Percentiles rank a stretch among this genome's conserved stretches.
phyloP scores from a whole-genome alignment of 2,888 invertebrate genomes.

The Melanostoma mellinum region DNA sequence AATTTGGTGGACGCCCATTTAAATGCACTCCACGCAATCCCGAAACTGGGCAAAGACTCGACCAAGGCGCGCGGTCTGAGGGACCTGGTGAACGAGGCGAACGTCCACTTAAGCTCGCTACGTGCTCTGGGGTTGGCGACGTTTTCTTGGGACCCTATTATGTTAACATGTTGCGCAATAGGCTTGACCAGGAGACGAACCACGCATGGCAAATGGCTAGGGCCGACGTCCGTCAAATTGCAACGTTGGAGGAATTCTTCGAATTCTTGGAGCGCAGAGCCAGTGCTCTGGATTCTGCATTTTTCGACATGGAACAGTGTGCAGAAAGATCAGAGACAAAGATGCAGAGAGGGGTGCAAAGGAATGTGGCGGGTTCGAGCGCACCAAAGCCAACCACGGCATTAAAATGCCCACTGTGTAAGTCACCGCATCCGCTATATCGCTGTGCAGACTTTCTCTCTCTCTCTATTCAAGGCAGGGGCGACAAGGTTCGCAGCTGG shows the following conservation, averaged over 20 bases:
- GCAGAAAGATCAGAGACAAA: no score
- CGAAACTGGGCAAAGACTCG: no score
- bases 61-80: neutral
- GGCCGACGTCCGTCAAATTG: slow-evolving; percentile 13
- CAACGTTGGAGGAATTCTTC: slow-evolving; percentile 4
- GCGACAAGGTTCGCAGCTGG: neutral
- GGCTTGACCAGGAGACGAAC: slow-evolving; percentile 30
- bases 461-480: neutral
- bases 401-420: slow-evolving; percentile 5
- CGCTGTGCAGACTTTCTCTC: slow-evolving; percentile 19
- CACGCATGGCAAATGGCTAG: slow-evolving; percentile 27
- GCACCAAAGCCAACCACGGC: no score
- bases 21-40: slow-evolving; percentile 17
- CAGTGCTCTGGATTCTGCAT: slow-evolving; percentile 10
- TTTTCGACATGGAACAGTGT: neutral
- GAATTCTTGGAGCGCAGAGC: slow-evolving; percentile 8
- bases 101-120: slow-evolving; percentile 19
- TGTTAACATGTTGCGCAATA: slow-evolving; percentile 20
- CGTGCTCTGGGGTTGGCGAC: neutral
- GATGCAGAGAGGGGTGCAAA: no score
- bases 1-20: slow-evolving; percentile 9
- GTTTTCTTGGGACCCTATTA: neutral
- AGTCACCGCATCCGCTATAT: slow-evolving; percentile 2
- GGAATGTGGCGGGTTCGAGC: no score
- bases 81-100: slow-evolving; percentile 12